Base-by-base conservation (phyloP, 2,888 invertebrate genomes). In the Graphium colonna region DNA sequence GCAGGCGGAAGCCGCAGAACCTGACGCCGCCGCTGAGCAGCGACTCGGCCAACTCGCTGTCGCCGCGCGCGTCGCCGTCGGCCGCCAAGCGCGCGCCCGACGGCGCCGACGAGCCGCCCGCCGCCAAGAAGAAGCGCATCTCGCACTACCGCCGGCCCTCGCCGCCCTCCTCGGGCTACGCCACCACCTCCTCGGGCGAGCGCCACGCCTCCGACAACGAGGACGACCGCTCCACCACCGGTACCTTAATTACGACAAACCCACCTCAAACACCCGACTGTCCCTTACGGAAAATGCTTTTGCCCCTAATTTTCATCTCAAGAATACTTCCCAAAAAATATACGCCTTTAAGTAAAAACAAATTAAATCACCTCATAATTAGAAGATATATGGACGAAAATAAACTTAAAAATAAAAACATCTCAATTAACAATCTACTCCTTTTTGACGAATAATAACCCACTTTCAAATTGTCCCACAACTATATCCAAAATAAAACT, bases 1-100 rank as follows among this genome's bases (percentile, higher is more conserved):
- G 17, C 81, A 94, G 95, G 81, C 94, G 95, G 77, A 97, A 96
- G 91, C 96, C 96, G 71, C 95, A 96, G 90, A 97, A 96, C 86
- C 91, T 97, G 71, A 97, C 96, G 58, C 96, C 97, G 57, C 96
- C 97, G 36, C 93, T 95, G 61, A 95, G 95, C 75, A 96, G 95
- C 69, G 96, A 96, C 74, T 95, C 95, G 33, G 95, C 96, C 40
- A 95, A 95, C 71, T 96, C 96, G 57, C 94, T 96, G 2, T 95
- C 95, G 55, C 95, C 95, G 58, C 95, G 95, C 63, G 91, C 90
- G 57, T 91, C 91, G 36, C 90, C 91, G 51, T 64, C 45, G 7
- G 16, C 31, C 47, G 16, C 26, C 39, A 95, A 89, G 86, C 94
- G 75, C 93, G 93, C 21, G 21, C 93, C 66, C 93, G 94, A 94